phyloP scores from a whole-genome alignment of 2,113 vertebrate species.

The Amphilophus citrinellus region DNA sequence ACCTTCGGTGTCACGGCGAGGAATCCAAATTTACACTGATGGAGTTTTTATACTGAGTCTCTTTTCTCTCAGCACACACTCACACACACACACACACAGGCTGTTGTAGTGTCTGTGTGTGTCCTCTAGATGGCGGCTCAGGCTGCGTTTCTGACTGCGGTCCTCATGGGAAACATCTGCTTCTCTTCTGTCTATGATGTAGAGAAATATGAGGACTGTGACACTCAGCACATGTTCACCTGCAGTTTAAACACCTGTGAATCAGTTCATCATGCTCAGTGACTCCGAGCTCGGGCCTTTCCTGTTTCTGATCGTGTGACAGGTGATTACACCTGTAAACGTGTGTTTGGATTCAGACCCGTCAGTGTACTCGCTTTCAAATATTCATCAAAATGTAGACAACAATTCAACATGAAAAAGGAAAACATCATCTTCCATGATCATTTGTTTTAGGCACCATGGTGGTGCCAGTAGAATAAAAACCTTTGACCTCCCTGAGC shows the following conservation, averaged over 20 bases:
- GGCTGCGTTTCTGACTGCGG: slow-evolving; percentile 21
- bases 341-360: too few species aligned
- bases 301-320: not conserved
- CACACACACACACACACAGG: not conserved
- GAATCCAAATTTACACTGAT: too few species aligned
- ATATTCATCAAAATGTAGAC: not conserved
- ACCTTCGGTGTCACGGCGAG: too few species aligned
- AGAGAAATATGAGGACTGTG: not conserved
- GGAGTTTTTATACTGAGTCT: too few species aligned
- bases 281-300: not conserved
- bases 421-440: not conserved
- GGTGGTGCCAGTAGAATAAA: too few species aligned
- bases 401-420: not conserved
- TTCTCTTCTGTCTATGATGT: not conserved
- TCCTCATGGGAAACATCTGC: too few species aligned
- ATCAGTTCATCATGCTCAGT: not conserved
- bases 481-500: not conserved
- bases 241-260: not conserved
- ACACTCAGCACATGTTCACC: not conserved
- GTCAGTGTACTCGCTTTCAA: not conserved
- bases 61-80: too few species aligned
- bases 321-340: not conserved
- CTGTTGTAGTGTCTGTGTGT: not conserved
- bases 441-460: too few species aligned
- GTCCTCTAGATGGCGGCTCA: slow-evolving; percentile 63